These are phyloP conservation scores for Calidris pygmaea DNA, from an alignment of 2,113 vertebrate genomes.

Conservation along the genomic window DNA sequence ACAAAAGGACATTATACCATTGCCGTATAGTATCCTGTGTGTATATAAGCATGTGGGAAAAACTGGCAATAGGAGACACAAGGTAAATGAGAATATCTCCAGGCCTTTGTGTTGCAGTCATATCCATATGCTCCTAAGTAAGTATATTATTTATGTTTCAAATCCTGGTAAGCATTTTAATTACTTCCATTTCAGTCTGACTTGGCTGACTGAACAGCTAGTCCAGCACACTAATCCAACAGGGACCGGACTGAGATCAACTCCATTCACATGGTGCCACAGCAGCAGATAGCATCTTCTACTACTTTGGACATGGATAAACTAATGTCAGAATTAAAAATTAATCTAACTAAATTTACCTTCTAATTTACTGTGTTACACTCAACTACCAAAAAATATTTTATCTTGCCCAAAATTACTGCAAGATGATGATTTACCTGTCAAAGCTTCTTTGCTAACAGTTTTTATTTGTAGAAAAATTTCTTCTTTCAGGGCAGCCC, in stretches of 20 bases:
- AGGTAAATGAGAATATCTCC: background rate
- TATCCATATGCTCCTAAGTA: background rate
- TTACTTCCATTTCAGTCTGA: background rate
- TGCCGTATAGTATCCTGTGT: rapidly evolving
- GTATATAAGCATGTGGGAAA: rapidly evolving
- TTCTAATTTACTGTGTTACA: background rate
- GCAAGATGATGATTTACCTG: constrained; percentile 58
- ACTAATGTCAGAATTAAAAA: background rate
- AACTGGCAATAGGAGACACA: background rate
- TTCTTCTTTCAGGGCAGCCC: constrained; percentile 73
- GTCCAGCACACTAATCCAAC: background rate
- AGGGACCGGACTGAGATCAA: background rate
- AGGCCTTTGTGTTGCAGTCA: background rate
- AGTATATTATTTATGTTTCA: background rate
- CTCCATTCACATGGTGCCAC: background rate
- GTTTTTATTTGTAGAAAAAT: constrained; percentile 71
- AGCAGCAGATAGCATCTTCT: background rate
- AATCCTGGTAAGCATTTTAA: background rate
- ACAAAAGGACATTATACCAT: background rate
- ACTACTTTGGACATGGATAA: background rate
- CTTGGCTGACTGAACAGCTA: background rate
- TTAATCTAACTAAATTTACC: background rate
- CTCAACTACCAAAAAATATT: background rate
- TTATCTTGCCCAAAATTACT: background rate
- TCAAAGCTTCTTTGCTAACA: constrained; percentile 60